Percentiles rank a stretch among this genome's conserved stretches.
These are phyloP conservation scores for Neria commutata DNA, from an alignment of 2,888 invertebrate genomes.

Conservation along the genomic window DNA sequence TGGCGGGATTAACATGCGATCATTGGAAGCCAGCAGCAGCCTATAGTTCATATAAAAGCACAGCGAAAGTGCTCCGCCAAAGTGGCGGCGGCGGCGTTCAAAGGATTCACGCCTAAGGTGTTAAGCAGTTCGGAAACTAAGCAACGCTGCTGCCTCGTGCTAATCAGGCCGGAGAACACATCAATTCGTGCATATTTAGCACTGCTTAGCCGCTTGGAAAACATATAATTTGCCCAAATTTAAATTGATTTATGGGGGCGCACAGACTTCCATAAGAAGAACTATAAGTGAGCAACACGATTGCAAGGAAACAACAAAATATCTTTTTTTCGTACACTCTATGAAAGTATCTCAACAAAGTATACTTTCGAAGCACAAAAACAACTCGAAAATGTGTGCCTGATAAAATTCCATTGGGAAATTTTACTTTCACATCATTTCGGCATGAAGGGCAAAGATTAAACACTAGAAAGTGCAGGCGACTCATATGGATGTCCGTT, in stretches of 20 bases:
- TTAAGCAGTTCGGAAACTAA: constrained; percentile 48
- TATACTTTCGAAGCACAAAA: too few species aligned
- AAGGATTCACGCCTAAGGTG: constrained; percentile 48
- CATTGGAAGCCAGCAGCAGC: not conserved
- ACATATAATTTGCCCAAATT: constrained; percentile 55
- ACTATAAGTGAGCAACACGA: too few species aligned
- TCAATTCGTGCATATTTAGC: constrained; percentile 41
- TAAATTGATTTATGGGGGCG: constrained; percentile 48
- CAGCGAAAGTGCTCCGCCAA: not conserved
- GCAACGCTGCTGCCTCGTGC: constrained; percentile 12
- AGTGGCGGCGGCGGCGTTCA: constrained; percentile 22
- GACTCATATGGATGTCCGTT: too few species aligned
- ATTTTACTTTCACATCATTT: too few species aligned
- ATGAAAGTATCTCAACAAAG: too few species aligned
- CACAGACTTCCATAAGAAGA: not conserved
- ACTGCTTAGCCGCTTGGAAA: constrained; percentile 31
- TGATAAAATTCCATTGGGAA: too few species aligned
- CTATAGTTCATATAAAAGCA: too few species aligned
- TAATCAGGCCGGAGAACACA: constrained; percentile 28
- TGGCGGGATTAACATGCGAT: not conserved
- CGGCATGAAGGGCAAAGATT: too few species aligned
- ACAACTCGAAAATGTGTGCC: too few species aligned
- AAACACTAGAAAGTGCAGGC: too few species aligned
- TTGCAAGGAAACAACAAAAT: too few species aligned
- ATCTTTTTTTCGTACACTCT: too few species aligned